Percentiles rank a stretch among this genome's conserved stretches.
phyloP scores from a whole-genome alignment of 64 coral and sea anemone genomes.

The Montipora capricornis region DNA sequence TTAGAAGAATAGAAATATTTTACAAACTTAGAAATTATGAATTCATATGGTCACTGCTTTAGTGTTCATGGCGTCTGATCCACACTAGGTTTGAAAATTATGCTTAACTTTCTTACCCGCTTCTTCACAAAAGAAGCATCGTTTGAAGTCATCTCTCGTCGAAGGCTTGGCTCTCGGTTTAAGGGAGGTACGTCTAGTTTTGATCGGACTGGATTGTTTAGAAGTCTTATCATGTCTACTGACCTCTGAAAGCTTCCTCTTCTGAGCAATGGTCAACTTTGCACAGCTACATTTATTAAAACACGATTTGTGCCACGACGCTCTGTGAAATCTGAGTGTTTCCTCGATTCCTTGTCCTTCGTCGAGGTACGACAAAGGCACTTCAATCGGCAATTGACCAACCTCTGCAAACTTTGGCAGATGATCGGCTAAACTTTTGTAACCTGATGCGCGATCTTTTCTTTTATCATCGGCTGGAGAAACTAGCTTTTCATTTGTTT shows the following conservation, averaged over 20 bases:
- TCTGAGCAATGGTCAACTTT: slow-evolving; percentile 53
- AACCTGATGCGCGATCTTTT: slow-evolving; percentile 43
- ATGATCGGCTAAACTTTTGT: slow-evolving; percentile 19
- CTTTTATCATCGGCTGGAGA: slow-evolving; percentile 18
- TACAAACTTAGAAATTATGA: background rate
- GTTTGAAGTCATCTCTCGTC: background rate
- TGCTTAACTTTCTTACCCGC: too few relatives aligned
- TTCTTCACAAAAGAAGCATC: slow-evolving; percentile 15
- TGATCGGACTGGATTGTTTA: slow-evolving; percentile 15
- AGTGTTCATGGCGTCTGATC: background rate
- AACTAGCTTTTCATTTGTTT: slow-evolving; percentile 39
- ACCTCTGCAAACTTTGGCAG: slow-evolving; percentile 40
- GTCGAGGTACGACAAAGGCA: slow-evolving; percentile 39
- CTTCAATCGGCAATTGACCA: slow-evolving; percentile 59
- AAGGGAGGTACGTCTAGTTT: slow-evolving; percentile 22
- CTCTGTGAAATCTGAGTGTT: slow-evolving; percentile 36
- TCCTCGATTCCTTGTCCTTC: slow-evolving; percentile 45
- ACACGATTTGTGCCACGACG: slow-evolving; percentile 69
- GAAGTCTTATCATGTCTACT: slow-evolving; percentile 11
- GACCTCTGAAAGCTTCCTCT: slow-evolving; percentile 24
- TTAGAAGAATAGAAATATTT: background rate
- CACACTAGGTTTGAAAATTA: background rate
- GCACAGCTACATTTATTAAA: slow-evolving; percentile 57
- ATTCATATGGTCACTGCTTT: background rate
- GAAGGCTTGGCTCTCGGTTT: background rate